phyloP scores from a whole-genome alignment of 2,797 vertebrate genomes.

The Tapera naevia region DNA sequence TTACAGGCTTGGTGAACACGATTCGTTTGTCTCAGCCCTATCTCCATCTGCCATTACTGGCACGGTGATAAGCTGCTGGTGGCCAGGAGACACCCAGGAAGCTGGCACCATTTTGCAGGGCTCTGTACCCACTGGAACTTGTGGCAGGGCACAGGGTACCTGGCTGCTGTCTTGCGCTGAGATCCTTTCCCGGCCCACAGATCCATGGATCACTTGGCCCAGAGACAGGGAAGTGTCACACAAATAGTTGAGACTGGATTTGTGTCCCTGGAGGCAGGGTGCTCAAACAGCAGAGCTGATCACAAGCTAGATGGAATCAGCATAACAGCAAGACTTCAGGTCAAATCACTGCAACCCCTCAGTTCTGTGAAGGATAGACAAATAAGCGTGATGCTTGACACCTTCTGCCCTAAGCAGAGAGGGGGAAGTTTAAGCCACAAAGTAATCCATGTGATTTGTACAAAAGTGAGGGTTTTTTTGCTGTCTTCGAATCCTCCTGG shows the following conservation, averaged over 20 bases:
- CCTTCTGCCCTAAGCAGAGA: neutral
- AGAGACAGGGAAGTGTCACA: neutral
- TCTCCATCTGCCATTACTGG: neutral
- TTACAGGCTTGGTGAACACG: fast-evolving
- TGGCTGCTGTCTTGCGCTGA: neutral
- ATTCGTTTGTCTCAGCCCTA: neutral
- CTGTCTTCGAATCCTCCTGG: neutral
- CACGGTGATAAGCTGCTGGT: neutral
- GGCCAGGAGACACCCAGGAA: neutral
- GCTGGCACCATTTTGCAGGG: neutral
- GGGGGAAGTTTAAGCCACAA: neutral
- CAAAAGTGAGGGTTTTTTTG: fast-evolving
- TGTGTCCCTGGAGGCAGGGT: neutral
- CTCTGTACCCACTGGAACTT: neutral
- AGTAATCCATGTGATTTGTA: neutral
- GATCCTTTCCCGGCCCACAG: neutral
- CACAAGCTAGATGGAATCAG: neutral
- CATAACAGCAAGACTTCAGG: neutral
- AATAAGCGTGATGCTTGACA: neutral
- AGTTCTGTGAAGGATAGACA: neutral
- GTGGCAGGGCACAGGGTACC: neutral
- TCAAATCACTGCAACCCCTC: neutral
- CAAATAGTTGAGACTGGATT: neutral
- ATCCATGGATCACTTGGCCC: neutral
- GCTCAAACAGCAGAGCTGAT: neutral